phyloP scores from a whole-genome alignment of 2,113 vertebrate genomes.

The Dasyprocta punctata region DNA sequence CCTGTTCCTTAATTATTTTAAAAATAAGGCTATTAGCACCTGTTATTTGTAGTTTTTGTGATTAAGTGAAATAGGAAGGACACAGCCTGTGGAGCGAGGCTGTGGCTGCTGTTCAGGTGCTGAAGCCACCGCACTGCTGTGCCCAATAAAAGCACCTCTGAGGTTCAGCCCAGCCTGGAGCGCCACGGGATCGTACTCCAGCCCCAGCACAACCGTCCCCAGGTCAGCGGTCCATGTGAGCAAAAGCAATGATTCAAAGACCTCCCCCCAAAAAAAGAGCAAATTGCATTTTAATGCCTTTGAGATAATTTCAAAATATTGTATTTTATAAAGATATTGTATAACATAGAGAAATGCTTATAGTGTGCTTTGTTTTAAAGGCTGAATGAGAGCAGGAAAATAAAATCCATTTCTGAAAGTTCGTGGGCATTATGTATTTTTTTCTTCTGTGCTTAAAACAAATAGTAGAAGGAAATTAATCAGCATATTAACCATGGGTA shows the following conservation, averaged over 20 bases:
- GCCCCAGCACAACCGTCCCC: neutral
- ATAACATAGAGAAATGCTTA: neutral
- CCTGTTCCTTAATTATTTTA: neutral
- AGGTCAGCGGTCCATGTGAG: too few relatives aligned
- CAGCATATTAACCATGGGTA: neutral
- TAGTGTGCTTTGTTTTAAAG: neutral
- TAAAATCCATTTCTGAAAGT: neutral
- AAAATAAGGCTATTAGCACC: neutral
- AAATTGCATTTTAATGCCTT: neutral
- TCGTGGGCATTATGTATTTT: neutral
- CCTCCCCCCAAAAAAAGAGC: neutral
- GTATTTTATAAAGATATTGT: neutral
- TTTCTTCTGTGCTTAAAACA: neutral
- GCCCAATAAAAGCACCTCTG: too few relatives aligned
- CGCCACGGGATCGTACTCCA: too few relatives aligned
- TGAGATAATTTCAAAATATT: neutral
- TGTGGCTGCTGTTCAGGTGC: too few relatives aligned
- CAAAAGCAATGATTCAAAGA: neutral
- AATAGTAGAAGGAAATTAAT: neutral
- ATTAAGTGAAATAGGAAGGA: neutral
- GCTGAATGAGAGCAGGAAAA: neutral
- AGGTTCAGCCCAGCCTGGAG: too few relatives aligned
- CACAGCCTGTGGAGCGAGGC: too few relatives aligned
- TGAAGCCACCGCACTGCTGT: neutral
- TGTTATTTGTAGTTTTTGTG: neutral